Evolutionary conservation across 2,113 vertebrate species (phyloP), one percentile per base, ranked within the genome.

Genomic region (Rhinichthys klamathensis): DNA sequence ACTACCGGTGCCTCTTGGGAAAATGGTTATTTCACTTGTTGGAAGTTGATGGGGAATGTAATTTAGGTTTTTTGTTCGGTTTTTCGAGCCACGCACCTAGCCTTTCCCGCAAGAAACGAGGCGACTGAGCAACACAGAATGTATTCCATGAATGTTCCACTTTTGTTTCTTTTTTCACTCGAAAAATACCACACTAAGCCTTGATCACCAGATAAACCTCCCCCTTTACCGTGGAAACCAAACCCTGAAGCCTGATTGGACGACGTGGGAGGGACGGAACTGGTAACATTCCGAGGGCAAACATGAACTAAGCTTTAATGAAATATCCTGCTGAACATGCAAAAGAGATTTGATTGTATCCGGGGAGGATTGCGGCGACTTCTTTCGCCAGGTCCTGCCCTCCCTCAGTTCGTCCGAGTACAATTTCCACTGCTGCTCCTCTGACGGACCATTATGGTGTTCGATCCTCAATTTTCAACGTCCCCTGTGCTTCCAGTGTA

Each of bases 71-170:
- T 73, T 75, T 8, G 1, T 54, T 54, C 21, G 0, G 3, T 21
- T 76, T 69, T 69, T 69, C 25, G 18, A 87, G 74, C 74, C 85
- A 72, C 63, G 54, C 86, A 82, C 82, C 65, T 86, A 9, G 73
- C 73, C 63, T 83, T 76, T 54, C 16, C 21, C 18, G 41, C 79
- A 49, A 49, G 54, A 12, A 49, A 12, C n/a, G 12, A 67, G 84
- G 73, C 41, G n/a, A 79, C 51, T 60, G 58, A 77, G 77, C 23
- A 84, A 89, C 73, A 75, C 87, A 56, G 87, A 90, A 90, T 90
- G 89, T 90, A 88, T 86, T 88, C 56, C 84, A 83, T 82, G 82
- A 90, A 90, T 88, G 79, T 88, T 86, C 67, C 85, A 82, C 51
- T 7, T 63, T 67, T 46, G 41, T 85, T 74, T 49, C 25, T 35